Base-by-base conservation (phyloP, 2,888 invertebrate species). In the Colletes collaris region DNA sequence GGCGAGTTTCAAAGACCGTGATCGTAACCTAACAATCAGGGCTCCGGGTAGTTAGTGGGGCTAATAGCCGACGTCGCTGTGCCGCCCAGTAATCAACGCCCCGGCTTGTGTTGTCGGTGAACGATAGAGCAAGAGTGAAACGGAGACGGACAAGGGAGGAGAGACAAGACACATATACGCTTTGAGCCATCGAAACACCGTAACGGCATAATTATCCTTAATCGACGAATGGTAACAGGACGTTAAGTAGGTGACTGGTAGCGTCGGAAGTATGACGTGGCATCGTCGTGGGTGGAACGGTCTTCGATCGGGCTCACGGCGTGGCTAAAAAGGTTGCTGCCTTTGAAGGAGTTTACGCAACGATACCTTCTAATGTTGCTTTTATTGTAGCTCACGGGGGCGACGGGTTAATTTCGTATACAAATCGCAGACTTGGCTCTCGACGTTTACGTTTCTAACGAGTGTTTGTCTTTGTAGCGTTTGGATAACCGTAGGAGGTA, bases 11-110 rank as follows among this genome's bases (percentile, higher is more conserved):
- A 80, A 84, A 86, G 84, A 82, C 81, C 78, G 74, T 79, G 76
- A 82, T 85, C 82, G 81, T 80, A 85, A 84, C 81, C 85, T 83
- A 87, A 87, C 85, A 87, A 87, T 87, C 86, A 85, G 84, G 81
- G 76, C 77, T 76, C 78, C 19, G 82, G 80, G 84, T 87, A 86
- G 87, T 87, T 87, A 86, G 84, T 64, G 77, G 81, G 77, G 80
- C 85, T 86, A 85, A 86, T 87, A 86, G 81, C 79, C 78, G 67
- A 73, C 80, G 82, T 75, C 71, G 84, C 68, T 73, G 73, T 72
- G 79, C 83, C 87, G 85, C 83, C 84, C 87, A 84, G 85, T 86
- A 86, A 87, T 87, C 87, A 87, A 86, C 86, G 79, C 82, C 80
- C 75, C 55, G 74, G 27, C 69, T 27, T 19, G 58, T 27, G 69